Percentiles rank a stretch among this genome's conserved stretches.
These are phyloP conservation scores for Tringa solitaria DNA, from an alignment of 2,113 vertebrate species.

Conservation along the genomic window DNA sequence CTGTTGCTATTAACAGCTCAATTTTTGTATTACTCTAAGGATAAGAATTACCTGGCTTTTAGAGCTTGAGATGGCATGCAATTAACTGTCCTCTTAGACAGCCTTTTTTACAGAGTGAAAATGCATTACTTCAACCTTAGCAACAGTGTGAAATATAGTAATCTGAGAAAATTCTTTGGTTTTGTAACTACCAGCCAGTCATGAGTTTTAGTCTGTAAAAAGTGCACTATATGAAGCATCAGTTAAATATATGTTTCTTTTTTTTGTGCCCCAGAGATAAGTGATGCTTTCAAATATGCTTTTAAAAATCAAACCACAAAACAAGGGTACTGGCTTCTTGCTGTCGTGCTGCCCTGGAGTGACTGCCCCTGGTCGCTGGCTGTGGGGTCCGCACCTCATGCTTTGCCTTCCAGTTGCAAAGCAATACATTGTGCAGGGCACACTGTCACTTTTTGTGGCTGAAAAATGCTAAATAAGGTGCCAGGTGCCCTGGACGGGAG, in stretches of 20 bases:
- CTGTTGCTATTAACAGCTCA: background rate
- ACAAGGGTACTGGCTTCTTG: too few relatives aligned
- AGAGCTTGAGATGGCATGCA: background rate
- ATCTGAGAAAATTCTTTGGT: background rate
- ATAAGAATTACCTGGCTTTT: background rate
- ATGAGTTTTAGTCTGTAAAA: background rate
- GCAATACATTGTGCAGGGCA: fast-evolving
- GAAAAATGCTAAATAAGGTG: fast-evolving
- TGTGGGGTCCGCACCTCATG: fast-evolving
- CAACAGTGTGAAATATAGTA: background rate
- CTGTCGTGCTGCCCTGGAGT: fast-evolving
- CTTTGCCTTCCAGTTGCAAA: background rate
- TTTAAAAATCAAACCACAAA: background rate
- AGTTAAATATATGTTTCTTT: background rate
- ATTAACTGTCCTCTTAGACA: background rate
- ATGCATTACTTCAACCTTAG: background rate
- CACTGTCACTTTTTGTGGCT: background rate
- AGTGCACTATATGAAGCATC: background rate
- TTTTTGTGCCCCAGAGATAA: background rate
- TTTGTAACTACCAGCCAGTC: background rate
- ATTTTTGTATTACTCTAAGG: background rate
- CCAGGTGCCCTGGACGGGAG: fast-evolving
- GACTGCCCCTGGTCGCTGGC: background rate
- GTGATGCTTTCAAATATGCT: background rate
- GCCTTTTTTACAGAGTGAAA: background rate